A percentile compares a stretch with the other conserved stretches of the same genome.
These are phyloP conservation scores for Triplophysa siluroides DNA, from an alignment of 2,113 vertebrate species.

Conservation along the genomic window DNA sequence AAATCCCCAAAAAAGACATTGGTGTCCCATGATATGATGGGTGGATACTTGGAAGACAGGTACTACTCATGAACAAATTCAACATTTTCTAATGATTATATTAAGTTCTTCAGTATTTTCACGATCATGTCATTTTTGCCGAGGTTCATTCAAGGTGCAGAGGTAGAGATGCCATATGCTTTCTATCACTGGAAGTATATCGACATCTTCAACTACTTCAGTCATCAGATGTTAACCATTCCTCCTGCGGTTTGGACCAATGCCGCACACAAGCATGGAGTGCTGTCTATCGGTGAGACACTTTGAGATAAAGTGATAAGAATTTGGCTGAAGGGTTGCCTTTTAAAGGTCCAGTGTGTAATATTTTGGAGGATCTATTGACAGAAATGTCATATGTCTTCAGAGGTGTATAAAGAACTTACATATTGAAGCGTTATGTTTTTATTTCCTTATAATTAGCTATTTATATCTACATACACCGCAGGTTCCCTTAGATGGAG, in stretches of 20 bases:
- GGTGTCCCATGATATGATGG: constrained; percentile 95
- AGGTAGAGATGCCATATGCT: constrained; percentile 73
- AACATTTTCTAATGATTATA: not conserved
- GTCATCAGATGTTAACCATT: constrained; percentile 85
- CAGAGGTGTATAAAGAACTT: too few relatives aligned
- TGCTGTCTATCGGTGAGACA: constrained; percentile 83
- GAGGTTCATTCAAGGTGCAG: constrained; percentile 89
- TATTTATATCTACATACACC: too few relatives aligned
- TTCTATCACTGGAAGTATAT: constrained; percentile 96
- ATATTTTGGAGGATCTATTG: too few relatives aligned
- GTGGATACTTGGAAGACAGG: constrained; percentile 93
- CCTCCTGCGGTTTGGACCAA: constrained; percentile 93
- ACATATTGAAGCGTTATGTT: too few relatives aligned
- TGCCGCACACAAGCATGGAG: constrained; percentile 84
- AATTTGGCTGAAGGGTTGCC: too few relatives aligned
- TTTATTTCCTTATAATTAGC: too few relatives aligned
- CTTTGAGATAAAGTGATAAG: too few relatives aligned
- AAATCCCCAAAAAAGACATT: constrained; percentile 75
- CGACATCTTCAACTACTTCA: constrained; percentile 96
- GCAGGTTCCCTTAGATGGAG: too few relatives aligned
- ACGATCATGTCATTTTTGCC: constrained; percentile 11
- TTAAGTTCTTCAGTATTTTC: not conserved
- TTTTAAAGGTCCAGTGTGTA: too few relatives aligned
- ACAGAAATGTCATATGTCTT: too few relatives aligned
- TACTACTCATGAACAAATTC: constrained; percentile 52